These are phyloP conservation scores for Elachura formosa DNA, from an alignment of 2,113 vertebrate species.

Conservation along the genomic window DNA sequence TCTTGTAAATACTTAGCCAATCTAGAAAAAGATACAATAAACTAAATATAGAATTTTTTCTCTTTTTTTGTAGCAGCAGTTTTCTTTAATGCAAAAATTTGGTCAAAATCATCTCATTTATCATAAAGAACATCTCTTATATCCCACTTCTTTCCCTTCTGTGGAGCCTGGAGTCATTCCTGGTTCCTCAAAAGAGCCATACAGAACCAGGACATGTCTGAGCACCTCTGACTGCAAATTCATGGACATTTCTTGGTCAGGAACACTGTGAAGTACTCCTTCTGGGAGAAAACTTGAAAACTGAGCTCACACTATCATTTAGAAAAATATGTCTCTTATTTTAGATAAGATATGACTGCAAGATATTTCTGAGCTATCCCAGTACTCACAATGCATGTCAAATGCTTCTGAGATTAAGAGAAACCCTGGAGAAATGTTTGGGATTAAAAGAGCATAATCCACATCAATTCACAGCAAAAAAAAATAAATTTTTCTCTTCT, in stretches of 20 bases:
- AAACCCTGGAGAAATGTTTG: background rate
- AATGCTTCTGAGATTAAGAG: background rate
- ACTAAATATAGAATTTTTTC: background rate
- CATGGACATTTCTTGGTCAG: background rate
- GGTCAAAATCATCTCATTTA: background rate
- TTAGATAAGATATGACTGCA: background rate
- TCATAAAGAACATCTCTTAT: background rate
- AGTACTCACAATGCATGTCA: background rate
- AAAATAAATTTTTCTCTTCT: background rate
- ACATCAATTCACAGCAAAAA: background rate
- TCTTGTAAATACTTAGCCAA: background rate
- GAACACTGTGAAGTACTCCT: rapidly evolving
- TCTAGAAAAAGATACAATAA: background rate
- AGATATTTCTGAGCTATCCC: background rate
- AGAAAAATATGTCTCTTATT: background rate
- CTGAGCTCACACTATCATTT: background rate
- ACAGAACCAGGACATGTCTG: background rate
- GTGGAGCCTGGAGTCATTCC: background rate
- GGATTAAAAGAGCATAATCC: background rate
- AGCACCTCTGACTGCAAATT: background rate
- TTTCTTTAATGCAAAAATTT: background rate
- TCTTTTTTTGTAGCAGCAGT: background rate
- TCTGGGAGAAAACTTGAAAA: background rate
- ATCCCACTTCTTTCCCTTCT: background rate
- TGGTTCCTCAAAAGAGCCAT: background rate